A percentile compares a stretch with the other conserved stretches of the same genome.
phyloP scores from a whole-genome alignment of 2,113 vertebrate species.

The Malurus elegans region DNA sequence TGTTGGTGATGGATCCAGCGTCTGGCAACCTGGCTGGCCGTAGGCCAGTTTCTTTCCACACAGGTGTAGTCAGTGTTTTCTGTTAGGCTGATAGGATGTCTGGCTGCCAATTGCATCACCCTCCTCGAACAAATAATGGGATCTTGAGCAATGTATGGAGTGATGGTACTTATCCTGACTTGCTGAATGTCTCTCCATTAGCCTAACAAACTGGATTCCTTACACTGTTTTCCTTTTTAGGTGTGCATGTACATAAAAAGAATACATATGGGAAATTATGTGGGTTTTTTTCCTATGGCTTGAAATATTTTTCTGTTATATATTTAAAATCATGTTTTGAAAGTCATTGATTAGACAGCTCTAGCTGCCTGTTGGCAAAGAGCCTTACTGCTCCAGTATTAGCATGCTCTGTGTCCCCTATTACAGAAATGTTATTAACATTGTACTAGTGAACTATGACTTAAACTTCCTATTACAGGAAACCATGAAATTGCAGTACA shows the following conservation, averaged over 20 bases:
- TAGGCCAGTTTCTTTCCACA: neutral
- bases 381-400: neutral
- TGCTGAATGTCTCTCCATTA: neutral
- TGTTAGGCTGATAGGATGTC: neutral
- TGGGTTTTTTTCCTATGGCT: neutral
- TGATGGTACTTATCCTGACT: neutral
- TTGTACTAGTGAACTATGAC: slow-evolving; percentile 43
- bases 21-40: neutral
- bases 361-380: neutral
- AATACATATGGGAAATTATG: neutral
- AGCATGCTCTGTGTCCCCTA: neutral
- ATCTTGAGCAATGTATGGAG: slow-evolving; percentile 35
- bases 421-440: slow-evolving; percentile 17
- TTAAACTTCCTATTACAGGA: slow-evolving; percentile 61
- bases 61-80: neutral
- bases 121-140: neutral
- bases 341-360: neutral
- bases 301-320: neutral
- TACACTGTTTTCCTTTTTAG: neutral
- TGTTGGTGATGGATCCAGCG: neutral
- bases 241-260: neutral
- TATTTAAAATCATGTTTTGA: neutral
- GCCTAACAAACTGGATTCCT: neutral
- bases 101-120: neutral
- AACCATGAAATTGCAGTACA: slow-evolving; percentile 21